These are phyloP conservation scores for Syngnathus rostellatus DNA, from an alignment of 2,797 vertebrate genomes.

Conservation along the genomic window DNA sequence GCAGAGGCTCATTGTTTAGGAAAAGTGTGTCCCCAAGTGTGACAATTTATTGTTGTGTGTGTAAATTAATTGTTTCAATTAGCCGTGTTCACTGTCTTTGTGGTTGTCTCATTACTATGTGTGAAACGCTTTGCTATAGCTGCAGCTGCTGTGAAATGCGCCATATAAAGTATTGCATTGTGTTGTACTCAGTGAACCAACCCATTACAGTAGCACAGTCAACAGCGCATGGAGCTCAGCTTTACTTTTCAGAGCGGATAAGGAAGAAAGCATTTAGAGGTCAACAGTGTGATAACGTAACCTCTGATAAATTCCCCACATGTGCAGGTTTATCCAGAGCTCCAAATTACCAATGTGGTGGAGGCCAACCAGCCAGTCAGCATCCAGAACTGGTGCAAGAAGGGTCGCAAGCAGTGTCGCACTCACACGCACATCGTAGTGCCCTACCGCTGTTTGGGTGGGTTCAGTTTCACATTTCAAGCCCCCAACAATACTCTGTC, in stretches of 20 bases:
- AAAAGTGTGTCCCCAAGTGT: no score
- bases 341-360: conserved; percentile 94
- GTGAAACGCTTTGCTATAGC: no score
- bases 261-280: background rate
- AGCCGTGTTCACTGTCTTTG: no score
- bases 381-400: conserved; percentile 94
- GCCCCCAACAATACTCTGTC: no score
- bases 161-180: no score
- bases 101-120: no score
- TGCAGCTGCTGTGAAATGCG: no score
- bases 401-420: conserved; percentile 83
- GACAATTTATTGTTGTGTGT: no score
- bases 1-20: no score
- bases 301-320: background rate
- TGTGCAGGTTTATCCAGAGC: conserved; percentile 86
- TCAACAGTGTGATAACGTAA: background rate
- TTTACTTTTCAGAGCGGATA: background rate
- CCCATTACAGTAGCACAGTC: background rate
- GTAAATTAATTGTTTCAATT: no score
- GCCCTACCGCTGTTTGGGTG: conserved; percentile 91
- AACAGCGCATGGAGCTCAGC: background rate
- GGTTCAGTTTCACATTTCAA: conserved; percentile 4
- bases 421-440: conserved; percentile 87
- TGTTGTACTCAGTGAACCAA: no score
- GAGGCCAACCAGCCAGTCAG: conserved; percentile 89